Evolutionary conservation across 2,888 invertebrate species (phyloP).

Genomic region (Eupithecia insigniata): DNA sequence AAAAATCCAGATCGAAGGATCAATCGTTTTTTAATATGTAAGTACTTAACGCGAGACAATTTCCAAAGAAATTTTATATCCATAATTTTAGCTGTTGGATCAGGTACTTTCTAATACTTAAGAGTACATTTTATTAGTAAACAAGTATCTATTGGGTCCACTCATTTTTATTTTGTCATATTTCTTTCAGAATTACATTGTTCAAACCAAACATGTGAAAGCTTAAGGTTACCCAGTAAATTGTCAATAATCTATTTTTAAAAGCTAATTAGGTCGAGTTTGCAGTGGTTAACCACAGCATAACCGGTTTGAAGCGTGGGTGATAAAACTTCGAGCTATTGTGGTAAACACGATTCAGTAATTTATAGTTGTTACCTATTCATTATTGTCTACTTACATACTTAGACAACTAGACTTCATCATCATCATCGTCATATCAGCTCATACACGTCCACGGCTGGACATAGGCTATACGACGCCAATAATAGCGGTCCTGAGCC

Average conservation of each 20-base stretch:
- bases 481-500: no score
- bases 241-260: constrained; percentile 24
- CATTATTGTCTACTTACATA: constrained; percentile 14
- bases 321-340: constrained; percentile 38
- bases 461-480: no score
- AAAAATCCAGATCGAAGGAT: neutral
- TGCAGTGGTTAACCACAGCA: constrained; percentile 55
- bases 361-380: constrained; percentile 36
- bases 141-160: no score
- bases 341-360: constrained; percentile 42
- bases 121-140: no score
- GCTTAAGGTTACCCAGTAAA: neutral
- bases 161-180: no score
- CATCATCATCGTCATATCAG: no score
- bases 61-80: no score
- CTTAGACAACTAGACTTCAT: neutral
- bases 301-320: constrained; percentile 46
- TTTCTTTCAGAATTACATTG: neutral
- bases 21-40: neutral
- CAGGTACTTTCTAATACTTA: no score
- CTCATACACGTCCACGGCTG: no score
- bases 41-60: no score
- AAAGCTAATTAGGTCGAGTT: constrained; percentile 58
- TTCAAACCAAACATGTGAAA: neutral
- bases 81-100: no score